A percentile compares a stretch with the other conserved stretches of the same genome.
These are phyloP conservation scores for Aplochiton taeniatus DNA, from an alignment of 2,797 vertebrate species.

Conservation along the genomic window DNA sequence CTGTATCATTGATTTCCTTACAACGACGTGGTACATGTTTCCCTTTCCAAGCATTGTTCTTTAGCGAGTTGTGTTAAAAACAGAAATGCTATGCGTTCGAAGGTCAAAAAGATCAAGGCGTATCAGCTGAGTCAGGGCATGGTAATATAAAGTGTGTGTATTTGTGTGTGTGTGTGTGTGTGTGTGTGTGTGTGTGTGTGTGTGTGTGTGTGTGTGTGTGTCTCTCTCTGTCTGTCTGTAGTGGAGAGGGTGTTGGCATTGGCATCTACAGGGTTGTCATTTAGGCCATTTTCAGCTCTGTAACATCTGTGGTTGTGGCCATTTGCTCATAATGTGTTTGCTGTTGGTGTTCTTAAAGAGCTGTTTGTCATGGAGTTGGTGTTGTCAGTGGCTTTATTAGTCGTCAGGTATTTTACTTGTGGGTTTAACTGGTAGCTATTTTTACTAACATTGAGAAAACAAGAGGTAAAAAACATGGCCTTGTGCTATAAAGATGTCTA, in stretches of 20 bases:
- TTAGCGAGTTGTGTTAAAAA: conserved; percentile 19
- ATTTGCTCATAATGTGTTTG: conserved; percentile 9
- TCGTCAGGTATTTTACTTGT: conserved; percentile 43
- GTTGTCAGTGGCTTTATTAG: conserved; percentile 24
- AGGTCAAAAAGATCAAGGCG: conserved; percentile 22
- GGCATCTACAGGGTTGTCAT: too few species aligned
- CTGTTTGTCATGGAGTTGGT: conserved; percentile 31
- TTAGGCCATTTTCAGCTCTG: too few species aligned
- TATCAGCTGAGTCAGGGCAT: conserved; percentile 11
- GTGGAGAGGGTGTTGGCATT: conserved; percentile 3
- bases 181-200: background rate
- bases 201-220: background rate
- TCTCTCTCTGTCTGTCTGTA: background rate
- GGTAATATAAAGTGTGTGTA: conserved; percentile 2
- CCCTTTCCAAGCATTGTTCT: conserved; percentile 72
- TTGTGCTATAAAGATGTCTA: conserved; percentile 26
- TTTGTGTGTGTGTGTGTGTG: too few species aligned
- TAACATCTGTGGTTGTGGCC: conserved; percentile 18
- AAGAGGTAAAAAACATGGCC: conserved; percentile 58
- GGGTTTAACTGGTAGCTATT: conserved; percentile 28
- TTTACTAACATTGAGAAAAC: conserved; percentile 36
- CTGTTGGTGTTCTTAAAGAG: conserved; percentile 33
- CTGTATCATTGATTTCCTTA: conserved; percentile 50
- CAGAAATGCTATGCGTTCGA: conserved; percentile 21
- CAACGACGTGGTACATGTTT: conserved; percentile 43